Conservation (phyloP, 2,113 vertebrate species). For the Apus apus region DNA sequence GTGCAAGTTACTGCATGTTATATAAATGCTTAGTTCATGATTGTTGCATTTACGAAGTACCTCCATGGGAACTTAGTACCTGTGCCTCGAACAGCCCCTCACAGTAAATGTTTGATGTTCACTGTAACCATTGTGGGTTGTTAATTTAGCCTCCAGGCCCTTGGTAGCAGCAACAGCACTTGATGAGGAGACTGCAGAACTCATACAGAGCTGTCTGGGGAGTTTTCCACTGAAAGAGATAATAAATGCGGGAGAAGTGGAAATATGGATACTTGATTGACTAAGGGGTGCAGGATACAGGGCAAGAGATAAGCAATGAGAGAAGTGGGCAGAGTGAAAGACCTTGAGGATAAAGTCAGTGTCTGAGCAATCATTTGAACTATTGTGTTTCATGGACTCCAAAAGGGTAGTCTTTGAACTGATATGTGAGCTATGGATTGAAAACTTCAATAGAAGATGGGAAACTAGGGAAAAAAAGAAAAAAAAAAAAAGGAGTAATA, state of each 20-base stretch:
- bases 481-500: not conserved
- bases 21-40: not conserved
- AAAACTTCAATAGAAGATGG: not conserved
- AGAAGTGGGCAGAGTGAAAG: not conserved
- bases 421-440: not conserved
- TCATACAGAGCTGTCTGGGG: not conserved
- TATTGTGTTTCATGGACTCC: not conserved
- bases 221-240: not conserved
- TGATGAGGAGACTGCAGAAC: not conserved
- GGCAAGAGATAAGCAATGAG: not conserved
- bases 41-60: not conserved
- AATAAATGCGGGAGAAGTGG: not conserved
- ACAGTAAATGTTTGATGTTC: not conserved
- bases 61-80: not conserved
- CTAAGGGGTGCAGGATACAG: not conserved
- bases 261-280: not conserved
- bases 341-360: not conserved
- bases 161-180: accelerated
- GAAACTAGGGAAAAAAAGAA: not conserved
- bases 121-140: not conserved
- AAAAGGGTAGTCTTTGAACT: not conserved
- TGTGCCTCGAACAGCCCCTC: not conserved
- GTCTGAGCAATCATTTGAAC: not conserved
- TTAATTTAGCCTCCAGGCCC: not conserved
- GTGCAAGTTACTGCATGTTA: not conserved